Percentiles rank a stretch among this genome's conserved stretches.
Evolutionary conservation across 2,888 invertebrate genomes (phyloP).

Genomic region (Caenorhabditis sp.): DNA sequence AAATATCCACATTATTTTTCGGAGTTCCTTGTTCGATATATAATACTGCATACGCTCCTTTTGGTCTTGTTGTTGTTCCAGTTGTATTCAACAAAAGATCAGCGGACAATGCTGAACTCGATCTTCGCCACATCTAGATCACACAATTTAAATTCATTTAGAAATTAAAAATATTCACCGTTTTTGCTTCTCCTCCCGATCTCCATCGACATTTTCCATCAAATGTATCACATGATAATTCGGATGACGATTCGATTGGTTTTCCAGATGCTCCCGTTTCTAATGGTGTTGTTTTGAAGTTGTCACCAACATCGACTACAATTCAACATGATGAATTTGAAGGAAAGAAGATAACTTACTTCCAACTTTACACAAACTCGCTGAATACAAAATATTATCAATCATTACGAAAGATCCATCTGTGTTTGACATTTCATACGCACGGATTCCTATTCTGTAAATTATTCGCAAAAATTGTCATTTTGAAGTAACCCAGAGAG

Average conservation of each 20-base stretch:
- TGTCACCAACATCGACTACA: slow-evolving; percentile 67
- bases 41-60: slow-evolving; percentile 60
- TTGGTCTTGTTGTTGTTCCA: slow-evolving; percentile 61
- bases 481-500: no score
- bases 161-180: slow-evolving; percentile 17
- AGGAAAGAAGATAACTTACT: slow-evolving; percentile 45
- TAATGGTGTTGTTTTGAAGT: slow-evolving; percentile 56
- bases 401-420: slow-evolving; percentile 69
- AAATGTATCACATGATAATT: slow-evolving; percentile 61
- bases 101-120: slow-evolving; percentile 47
- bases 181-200: slow-evolving; percentile 56
- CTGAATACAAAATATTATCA: slow-evolving; percentile 68
- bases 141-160: not conserved
- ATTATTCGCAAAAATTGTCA: not conserved
- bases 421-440: slow-evolving; percentile 64
- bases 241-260: slow-evolving; percentile 46
- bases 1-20: slow-evolving; percentile 48
- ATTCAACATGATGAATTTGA: not conserved
- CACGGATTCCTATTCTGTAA: slow-evolving; percentile 57
- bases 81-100: slow-evolving; percentile 63
- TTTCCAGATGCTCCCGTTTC: slow-evolving; percentile 62
- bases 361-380: slow-evolving; percentile 65
- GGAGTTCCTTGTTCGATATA: slow-evolving; percentile 63
- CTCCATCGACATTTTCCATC: slow-evolving; percentile 67
- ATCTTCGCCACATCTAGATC: slow-evolving; percentile 60